Base-by-base conservation (phyloP, 1,140 invertebrate species). In the Helicoverpa zea region DNA sequence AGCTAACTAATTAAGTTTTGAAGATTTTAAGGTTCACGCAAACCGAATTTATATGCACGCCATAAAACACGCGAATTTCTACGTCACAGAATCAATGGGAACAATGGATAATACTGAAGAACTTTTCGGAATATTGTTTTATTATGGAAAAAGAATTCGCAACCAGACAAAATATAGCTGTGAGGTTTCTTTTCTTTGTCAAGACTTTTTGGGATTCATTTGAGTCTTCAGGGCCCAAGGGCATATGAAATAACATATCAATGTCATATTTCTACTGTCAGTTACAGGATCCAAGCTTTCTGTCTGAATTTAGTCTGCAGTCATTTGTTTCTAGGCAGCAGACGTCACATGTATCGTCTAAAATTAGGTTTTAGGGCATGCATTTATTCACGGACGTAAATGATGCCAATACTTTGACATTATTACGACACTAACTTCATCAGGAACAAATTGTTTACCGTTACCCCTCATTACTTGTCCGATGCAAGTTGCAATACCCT, bases 1-100 rank as follows among this genome's bases (percentile, higher is more conserved):
- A 16, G 29, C 73, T 29, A 9, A 76, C 73, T 76, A 61, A 76
- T 76, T 76, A 76, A 63, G 16, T 76, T 61, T 63, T 43, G 73
- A 74, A 61, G 73, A 76, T 76, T 76, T 76, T 43, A 49, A 76
- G 54, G 35, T 63, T 63, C 73, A 76, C 58, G 58, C 73, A 49
- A 63, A 63, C 58, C n/a, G 59, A 59, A 18, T 13, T 74, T 74
- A 58, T 43, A 43, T 43, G 35, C 35, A 43, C 5, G 35, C 35
- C 35, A 43, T 47, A 75, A 59, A 75, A 61, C 54, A 75, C 54
- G 72, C 56, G 16, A 59, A 30, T 56, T 61, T 16, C 43, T 30
- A 56, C 51, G 29, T 23, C 43, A 75, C n/a, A 35, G 23, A 61
- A 75, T 61, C 30, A 75, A 18, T 75, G 52, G 64, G 0, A 16